A percentile compares a stretch with the other conserved stretches of the same genome.
These are phyloP conservation scores for Lasioglossum calceatum DNA, from an alignment of 2,888 invertebrate genomes.

Conservation along the genomic window DNA sequence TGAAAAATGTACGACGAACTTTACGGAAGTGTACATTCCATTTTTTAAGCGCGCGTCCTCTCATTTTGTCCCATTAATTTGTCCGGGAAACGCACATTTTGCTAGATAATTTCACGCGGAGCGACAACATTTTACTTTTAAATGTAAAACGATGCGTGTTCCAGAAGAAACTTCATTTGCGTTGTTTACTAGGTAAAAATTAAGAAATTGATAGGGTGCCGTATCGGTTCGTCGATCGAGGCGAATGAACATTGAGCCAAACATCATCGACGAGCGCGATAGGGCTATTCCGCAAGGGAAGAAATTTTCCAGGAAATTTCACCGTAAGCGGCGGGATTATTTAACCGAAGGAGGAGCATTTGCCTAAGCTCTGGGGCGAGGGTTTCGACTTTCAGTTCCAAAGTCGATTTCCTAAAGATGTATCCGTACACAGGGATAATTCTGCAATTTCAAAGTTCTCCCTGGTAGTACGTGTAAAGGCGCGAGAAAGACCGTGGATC, in stretches of 20 bases:
- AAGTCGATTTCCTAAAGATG: slow-evolving; percentile 62
- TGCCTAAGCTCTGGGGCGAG: slow-evolving; percentile 47
- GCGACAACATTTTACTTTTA: no score
- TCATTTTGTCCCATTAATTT: no score
- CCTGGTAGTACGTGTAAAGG: slow-evolving; percentile 59
- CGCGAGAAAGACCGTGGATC: slow-evolving; percentile 54
- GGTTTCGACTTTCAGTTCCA: slow-evolving; percentile 54
- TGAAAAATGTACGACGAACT: no score
- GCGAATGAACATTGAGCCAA: not conserved
- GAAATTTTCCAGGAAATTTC: slow-evolving; percentile 40
- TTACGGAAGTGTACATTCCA: no score
- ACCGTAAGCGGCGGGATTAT: slow-evolving; percentile 38
- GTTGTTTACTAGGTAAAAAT: not conserved
- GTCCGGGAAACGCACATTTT: no score
- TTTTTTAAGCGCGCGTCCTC: no score
- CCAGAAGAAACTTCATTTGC: not conserved
- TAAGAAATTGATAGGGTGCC: no score
- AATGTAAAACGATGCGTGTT: no score
- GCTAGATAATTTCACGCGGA: no score
- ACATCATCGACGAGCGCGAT: not conserved
- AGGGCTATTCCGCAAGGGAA: not conserved
- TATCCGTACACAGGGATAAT: slow-evolving; percentile 56
- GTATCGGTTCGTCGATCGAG: not conserved
- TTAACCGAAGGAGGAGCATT: slow-evolving; percentile 40
- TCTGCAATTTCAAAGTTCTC: slow-evolving; percentile 66